A percentile compares a stretch with the other conserved stretches of the same genome.
phyloP scores from a whole-genome alignment of 2,888 invertebrate genomes.

The Danaus chrysippus region DNA sequence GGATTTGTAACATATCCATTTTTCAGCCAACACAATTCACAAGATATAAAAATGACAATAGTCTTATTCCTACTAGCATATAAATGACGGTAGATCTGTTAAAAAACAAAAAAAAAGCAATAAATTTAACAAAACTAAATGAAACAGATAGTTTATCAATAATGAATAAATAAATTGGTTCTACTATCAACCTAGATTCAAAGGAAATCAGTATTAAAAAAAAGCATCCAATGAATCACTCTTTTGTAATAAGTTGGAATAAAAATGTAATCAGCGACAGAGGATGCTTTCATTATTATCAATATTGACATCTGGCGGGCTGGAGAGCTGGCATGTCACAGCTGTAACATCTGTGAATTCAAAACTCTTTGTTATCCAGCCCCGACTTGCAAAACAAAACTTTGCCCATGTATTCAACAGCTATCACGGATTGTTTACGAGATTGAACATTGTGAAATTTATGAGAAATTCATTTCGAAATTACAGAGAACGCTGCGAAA shows the following conservation, averaged over 20 bases:
- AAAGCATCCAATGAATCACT: background rate
- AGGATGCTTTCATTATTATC: constrained; percentile 35
- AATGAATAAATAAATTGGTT: background rate
- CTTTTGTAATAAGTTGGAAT: constrained; percentile 7
- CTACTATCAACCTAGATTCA: background rate
- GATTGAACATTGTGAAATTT: constrained; percentile 2
- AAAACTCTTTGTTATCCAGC: constrained; percentile 41
- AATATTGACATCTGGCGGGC: constrained; percentile 37
- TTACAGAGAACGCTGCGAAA: no score
- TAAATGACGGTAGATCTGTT: no score
- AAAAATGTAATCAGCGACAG: constrained; percentile 33
- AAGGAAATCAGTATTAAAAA: background rate
- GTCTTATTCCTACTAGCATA: no score
- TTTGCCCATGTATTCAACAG: constrained; percentile 53
- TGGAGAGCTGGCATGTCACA: constrained; percentile 46
- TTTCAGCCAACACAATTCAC: no score
- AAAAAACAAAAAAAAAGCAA: no score
- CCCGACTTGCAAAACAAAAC: constrained; percentile 38
- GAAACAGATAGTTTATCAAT: no score
- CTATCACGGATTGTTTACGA: constrained; percentile 16
- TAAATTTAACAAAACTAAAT: no score
- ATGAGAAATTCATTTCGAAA: constrained; percentile 2
- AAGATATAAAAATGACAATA: no score
- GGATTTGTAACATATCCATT: no score
- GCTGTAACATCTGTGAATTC: constrained; percentile 43